These are phyloP conservation scores for Philaethria dido DNA, from an alignment of 2,888 invertebrate genomes.

Conservation along the genomic window DNA sequence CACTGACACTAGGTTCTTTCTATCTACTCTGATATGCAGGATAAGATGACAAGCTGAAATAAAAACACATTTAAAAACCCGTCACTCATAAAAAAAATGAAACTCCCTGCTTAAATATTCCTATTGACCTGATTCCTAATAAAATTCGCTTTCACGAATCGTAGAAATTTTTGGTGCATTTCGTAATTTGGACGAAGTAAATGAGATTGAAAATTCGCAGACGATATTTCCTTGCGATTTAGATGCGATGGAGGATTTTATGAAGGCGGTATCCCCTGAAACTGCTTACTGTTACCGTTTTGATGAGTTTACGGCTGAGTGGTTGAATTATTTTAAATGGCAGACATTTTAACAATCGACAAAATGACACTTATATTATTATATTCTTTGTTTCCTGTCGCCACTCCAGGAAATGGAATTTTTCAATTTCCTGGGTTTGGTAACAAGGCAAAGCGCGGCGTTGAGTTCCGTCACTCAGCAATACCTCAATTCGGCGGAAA, in stretches of 20 bases:
- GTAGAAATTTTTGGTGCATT: constrained; percentile 22
- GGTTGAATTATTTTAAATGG: not conserved
- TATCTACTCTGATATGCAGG: too few species aligned
- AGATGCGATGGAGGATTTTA: constrained; percentile 15
- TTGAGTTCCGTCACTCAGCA: too few species aligned
- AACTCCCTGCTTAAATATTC: not conserved
- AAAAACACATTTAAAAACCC: too few species aligned
- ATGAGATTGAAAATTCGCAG: constrained; percentile 36
- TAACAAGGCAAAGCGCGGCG: too few species aligned
- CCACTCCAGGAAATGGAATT: too few species aligned
- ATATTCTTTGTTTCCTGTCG: too few species aligned
- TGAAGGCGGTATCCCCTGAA: constrained; percentile 15
- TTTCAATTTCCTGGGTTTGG: too few species aligned
- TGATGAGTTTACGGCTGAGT: constrained; percentile 5
- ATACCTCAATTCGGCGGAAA: too few species aligned
- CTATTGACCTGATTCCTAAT: constrained; percentile 38
- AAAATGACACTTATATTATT: not conserved
- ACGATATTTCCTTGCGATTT: constrained; percentile 17
- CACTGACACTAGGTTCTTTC: too few species aligned
- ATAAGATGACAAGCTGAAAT: too few species aligned
- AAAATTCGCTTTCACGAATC: constrained; percentile 31
- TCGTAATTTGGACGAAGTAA: constrained; percentile 29
- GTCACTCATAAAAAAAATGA: not conserved
- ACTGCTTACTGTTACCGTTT: constrained; percentile 18
- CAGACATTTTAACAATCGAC: not conserved